Evolutionary conservation across 1,140 invertebrate species (phyloP), one percentile per base, ranked within the genome.

Genomic region (Cheumatopsyche charites): DNA sequence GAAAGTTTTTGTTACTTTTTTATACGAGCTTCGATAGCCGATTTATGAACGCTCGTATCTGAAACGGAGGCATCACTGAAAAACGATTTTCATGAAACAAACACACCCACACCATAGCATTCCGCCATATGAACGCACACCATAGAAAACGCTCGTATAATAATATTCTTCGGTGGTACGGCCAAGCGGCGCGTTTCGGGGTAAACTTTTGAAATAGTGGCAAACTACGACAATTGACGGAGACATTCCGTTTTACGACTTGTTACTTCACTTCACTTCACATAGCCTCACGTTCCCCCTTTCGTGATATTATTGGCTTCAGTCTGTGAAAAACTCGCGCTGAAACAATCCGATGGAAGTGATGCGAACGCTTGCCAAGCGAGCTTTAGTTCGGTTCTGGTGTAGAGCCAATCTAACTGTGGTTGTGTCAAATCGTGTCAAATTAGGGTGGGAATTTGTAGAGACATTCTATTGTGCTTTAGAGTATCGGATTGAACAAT

Each of bases 201-300:
- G 21, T 67, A 67, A 67, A 67, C 42, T 67, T 67, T 67, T 49
- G 63, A 49, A 47, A 67, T 49, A 67, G 17, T 67, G 21, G 25
- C 63, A 67, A 67, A 67, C 63, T 67, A 67, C 63, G 45, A 67
- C 63, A 67, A 67, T 67, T 42, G 36, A 67, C 63, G 25, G 63
- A 19, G 63, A 67, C 63, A 67, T 67, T 67, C 63, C 42, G 63
- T 67, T 67, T 67, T 67, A 67, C 63, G 63, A 67, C 63, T 67
- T 67, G 63, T 67, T 67, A 67, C 25, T 67, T 67, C 43, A 67
- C 63, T 67, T 47, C 43, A 67, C 63, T 67, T 47, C 43, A 67
- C 19, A 67, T 45, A 49, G 1, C 13, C 43, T 12, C 17, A 36
- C 29, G 9, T 3, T 36, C 29, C 29, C 29, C 3, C 9, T 36